A percentile compares a stretch with the other conserved stretches of the same genome.
These are phyloP conservation scores for Elaphurus davidianus DNA, from an alignment of 2,113 vertebrate genomes.

Conservation along the genomic window DNA sequence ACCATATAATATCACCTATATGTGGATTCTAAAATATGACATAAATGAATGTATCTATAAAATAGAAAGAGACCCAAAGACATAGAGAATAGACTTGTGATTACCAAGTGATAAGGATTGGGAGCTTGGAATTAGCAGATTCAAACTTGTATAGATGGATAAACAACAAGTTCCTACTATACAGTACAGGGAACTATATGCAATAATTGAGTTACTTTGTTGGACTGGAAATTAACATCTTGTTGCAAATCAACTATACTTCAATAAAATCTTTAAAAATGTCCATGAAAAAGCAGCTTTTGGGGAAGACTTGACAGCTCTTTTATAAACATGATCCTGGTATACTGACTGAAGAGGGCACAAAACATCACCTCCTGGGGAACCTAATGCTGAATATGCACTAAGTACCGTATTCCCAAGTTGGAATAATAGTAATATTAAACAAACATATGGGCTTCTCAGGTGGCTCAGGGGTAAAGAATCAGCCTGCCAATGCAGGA, in stretches of 20 bases:
- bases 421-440: background rate
- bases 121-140: background rate
- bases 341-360: background rate
- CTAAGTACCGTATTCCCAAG: background rate
- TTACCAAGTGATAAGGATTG: background rate
- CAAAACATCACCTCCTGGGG: background rate
- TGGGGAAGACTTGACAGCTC: rapidly evolving
- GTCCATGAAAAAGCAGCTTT: background rate
- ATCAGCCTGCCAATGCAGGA: background rate
- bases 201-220: background rate
- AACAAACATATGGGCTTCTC: background rate
- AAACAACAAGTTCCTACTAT: background rate
- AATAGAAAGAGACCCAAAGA: background rate
- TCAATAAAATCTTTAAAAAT: background rate
- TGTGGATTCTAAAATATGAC: background rate
- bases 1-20: background rate
- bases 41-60: background rate
- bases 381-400: background rate
- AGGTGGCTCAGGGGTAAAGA: background rate
- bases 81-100: background rate
- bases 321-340: background rate
- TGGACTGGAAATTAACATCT: background rate
- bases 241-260: background rate
- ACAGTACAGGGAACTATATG: background rate
- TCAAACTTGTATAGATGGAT: background rate